Evolutionary conservation across 1,140 invertebrate species (phyloP), one percentile per base, ranked within the genome.

Genomic region (Pomacea maculata): DNA sequence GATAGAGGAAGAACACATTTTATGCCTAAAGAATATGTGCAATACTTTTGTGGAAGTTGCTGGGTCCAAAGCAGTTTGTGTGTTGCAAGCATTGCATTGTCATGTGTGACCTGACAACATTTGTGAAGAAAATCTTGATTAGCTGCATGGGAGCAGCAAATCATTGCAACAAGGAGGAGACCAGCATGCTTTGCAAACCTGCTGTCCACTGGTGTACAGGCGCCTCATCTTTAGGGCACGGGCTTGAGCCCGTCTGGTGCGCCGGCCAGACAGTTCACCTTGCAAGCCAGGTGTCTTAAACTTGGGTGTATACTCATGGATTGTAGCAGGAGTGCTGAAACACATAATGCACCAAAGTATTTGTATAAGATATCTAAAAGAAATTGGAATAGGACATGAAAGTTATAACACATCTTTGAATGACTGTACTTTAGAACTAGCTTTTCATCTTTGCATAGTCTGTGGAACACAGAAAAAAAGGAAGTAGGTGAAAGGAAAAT

Each of bases 161-260:
- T n/a, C 17, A 55, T 6, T 54, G 21, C 54, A 61, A 76, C 10
- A 67, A n/a, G 64, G 70, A 6, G 25, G n/a, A 25, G 75, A 70
- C 21, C 19, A n/a, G 34, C 57, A 79, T 71, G 29, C 67, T 77
- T 79, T 68, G 71, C 73, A 65, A 19, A 71, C 77, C 76, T 55
- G 65, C 4, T 70, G 34, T 78, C 87, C 85, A 55, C 85, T 68
- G 55, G 86, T 87, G 82, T 90, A 91, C 80, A 88, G 86, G 72
- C 85, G 86, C 77, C 87, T 86, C 85, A 91, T 88, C 80, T 88
- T 90, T 75, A 86, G 79, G 15, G 88, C 90, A 76, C 86, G 83
- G 14, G 84, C 71, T 57, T 83, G 73, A n/a, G 89, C 89, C 71
- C 89, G 86, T 77, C 87, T 87, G 7, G 89, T 89, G 25, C 89